A percentile compares a stretch with the other conserved stretches of the same genome.
These are phyloP conservation scores for Acanthacorydalis orientalis DNA, from an alignment of 2,888 invertebrate species.

Conservation along the genomic window DNA sequence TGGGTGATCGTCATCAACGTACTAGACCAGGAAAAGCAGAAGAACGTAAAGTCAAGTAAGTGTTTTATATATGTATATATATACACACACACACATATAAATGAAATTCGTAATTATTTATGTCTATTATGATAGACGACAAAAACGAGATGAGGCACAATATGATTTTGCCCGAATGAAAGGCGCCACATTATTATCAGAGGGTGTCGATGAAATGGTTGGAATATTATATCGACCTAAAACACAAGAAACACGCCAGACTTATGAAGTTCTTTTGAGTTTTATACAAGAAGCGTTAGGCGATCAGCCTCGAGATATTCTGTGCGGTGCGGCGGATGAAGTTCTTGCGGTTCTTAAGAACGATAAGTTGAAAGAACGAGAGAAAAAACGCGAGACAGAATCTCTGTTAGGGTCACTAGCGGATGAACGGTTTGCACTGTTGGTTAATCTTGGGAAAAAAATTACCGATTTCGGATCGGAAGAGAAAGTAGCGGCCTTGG, in stretches of 20 bases:
- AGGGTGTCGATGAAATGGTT: constrained; percentile 82
- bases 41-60: constrained; percentile 81
- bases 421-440: constrained; percentile 76
- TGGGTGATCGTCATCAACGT: constrained; percentile 92
- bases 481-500: constrained; percentile 33
- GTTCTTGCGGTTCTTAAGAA: constrained; percentile 88
- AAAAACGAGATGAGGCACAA: constrained; percentile 82
- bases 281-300: constrained; percentile 96
- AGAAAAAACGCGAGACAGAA: constrained; percentile 86
- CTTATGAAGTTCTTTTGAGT: constrained; percentile 87
- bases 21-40: constrained; percentile 87
- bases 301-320: constrained; percentile 89
- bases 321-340: constrained; percentile 99
- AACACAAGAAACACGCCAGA: constrained; percentile 94
- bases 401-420: constrained; percentile 54
- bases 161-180: constrained; percentile 84
- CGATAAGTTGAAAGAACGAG: constrained; percentile 83
- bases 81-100: not conserved
- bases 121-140: constrained; percentile 35
- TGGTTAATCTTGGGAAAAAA: constrained; percentile 95
- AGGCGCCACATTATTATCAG: constrained; percentile 68
- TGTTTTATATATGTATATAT: too few relatives aligned
- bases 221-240: constrained; percentile 92
- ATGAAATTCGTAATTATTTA: not conserved
- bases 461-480: constrained; percentile 90